These are phyloP conservation scores for Medauroidea extradentata DNA, from an alignment of 1,140 invertebrate genomes.

Conservation along the genomic window DNA sequence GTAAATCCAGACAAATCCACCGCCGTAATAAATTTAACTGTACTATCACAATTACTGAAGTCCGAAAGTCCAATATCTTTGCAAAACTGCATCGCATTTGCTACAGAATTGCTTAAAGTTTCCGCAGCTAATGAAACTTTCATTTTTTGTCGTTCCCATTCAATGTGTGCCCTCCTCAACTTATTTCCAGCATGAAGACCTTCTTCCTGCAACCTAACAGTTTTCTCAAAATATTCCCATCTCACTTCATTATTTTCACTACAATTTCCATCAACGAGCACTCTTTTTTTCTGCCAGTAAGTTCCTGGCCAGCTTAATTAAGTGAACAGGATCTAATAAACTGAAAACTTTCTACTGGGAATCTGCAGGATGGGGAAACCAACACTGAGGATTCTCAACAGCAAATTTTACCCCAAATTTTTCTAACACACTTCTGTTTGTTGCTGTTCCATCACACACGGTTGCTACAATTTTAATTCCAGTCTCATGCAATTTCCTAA, in stretches of 20 bases:
- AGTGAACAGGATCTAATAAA: neutral
- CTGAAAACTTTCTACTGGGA: neutral
- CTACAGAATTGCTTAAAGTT: neutral
- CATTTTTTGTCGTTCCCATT: no score
- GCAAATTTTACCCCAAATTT: neutral
- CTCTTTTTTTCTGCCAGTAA: neutral
- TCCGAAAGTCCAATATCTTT: neutral
- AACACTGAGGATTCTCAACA: neutral
- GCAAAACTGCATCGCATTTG: neutral
- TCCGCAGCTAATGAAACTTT: no score
- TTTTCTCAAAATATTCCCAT: neutral
- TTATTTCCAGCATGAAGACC: neutral
- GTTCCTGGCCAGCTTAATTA: no score
- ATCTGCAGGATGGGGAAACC: neutral
- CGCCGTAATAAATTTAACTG: neutral
- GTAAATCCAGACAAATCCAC: neutral
- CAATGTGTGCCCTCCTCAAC: neutral
- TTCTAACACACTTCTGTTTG: neutral
- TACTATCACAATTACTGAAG: neutral
- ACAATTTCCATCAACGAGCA: neutral
- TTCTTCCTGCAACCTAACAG: neutral
- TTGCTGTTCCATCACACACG: no score
- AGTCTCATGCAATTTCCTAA: neutral
- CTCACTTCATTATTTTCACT: neutral
- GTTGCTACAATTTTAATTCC: neutral